Evolutionary conservation across 2,888 invertebrate species (phyloP), one percentile per base, ranked within the genome.

Genomic region (Sinohyriopsis cumingii): DNA sequence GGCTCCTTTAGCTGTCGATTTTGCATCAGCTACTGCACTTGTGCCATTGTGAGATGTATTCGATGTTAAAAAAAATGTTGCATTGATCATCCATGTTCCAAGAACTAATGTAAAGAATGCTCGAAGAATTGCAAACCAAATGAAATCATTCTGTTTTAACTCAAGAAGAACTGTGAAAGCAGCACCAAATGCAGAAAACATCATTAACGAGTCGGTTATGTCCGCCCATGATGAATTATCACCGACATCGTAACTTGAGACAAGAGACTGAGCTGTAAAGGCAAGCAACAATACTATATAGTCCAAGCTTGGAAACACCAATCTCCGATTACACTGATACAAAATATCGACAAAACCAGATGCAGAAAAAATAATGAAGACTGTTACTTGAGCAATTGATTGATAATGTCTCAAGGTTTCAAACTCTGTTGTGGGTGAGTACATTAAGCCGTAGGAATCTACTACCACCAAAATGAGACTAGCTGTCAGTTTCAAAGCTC

Each of bases 101-200:
- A 72, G 66, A 45, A 72, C 28, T 28, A 72, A 5, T 24, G 72
- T 72, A 24, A 65, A 65, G 55, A 63, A 69, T 24, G 65, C 53
- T 20, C 72, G 62, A n/a, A 66, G 57, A 53, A 72, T 56, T 4
- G 68, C 59, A 28, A 72, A 72, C 72, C 72, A 72, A 28, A 72
- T 25, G 20, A 61, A 54, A 59, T 59, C 54, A 12, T 57, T 28
- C 25, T 55, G 66, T 56, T 60, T 68, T 56, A 72, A 68, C 53
- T 72, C 72, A 2, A 72, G 54, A 24, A 72, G 59, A 59, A 72
- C 57, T 4, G 68, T 59, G 22, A 72, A 28, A 18, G 72, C 68
- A n/a, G 45, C 65, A 7, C 54, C 25, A n/a, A 63, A 33, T 4
- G 72, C 68, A 15, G 72, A 68, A 53, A 60, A 68, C 72, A 72